phyloP scores from a whole-genome alignment of 2,888 invertebrate species.

The Carterocephalus palaemon region DNA sequence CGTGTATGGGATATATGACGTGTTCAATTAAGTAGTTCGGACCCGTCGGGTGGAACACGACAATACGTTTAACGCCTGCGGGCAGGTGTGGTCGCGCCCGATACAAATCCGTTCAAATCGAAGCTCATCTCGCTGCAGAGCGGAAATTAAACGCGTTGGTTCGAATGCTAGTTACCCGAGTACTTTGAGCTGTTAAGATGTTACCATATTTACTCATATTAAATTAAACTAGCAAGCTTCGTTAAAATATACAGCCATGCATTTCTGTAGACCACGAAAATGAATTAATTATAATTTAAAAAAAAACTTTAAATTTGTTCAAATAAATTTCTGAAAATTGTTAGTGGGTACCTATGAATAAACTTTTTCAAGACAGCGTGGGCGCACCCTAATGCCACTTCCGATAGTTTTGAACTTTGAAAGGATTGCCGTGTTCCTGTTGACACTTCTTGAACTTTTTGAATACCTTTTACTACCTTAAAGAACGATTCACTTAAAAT shows the following conservation, averaged over 20 bases:
- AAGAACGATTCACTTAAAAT: conserved; percentile 21
- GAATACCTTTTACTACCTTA: conserved; percentile 27
- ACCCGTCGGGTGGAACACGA: conserved; percentile 68
- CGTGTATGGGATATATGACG: conserved; percentile 69
- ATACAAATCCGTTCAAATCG: conserved; percentile 17
- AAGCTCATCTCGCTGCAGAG: conserved; percentile 9
- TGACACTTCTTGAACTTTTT: conserved; percentile 46
- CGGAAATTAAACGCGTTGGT: neutral
- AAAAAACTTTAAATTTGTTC: too few species aligned
- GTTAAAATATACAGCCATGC: too few species aligned
- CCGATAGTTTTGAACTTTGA: conserved; percentile 43
- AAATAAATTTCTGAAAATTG: too few species aligned
- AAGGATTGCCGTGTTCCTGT: conserved; percentile 74
- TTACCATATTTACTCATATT: too few species aligned
- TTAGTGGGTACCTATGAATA: too few species aligned
- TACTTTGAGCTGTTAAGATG: too few species aligned
- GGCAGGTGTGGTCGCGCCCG: conserved; percentile 36
- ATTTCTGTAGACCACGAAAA: too few species aligned
- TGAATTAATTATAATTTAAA: too few species aligned
- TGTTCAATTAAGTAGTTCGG: conserved; percentile 75
- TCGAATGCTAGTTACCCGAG: too few species aligned
- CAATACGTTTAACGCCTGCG: conserved; percentile 68
- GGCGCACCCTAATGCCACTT: conserved; percentile 4
- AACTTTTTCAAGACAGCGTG: neutral
- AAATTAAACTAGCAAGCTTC: too few species aligned